Conservation (phyloP, 2,797 vertebrate species). For the Hippoglossus hippoglossus region DNA sequence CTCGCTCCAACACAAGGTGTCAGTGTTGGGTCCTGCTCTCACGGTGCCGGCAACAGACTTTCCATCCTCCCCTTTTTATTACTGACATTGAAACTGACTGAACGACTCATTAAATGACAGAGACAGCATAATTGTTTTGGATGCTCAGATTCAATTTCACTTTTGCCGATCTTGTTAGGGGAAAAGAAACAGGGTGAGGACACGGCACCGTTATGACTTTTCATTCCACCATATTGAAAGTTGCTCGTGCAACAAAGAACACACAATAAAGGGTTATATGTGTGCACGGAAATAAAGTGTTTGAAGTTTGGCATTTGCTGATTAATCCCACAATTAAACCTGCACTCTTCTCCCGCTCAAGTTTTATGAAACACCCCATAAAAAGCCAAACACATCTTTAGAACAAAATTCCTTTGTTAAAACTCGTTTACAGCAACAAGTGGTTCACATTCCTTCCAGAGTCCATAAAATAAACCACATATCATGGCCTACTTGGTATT, state of each 20-base stretch:
- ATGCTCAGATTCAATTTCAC: constrained; percentile 41
- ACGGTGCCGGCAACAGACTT: constrained; percentile 29
- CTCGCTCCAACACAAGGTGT: constrained; percentile 75
- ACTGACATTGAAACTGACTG: constrained; percentile 43
- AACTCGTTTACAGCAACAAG: constrained; percentile 64
- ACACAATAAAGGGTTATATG: constrained; percentile 49
- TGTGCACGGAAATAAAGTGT: constrained; percentile 46
- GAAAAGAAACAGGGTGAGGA: constrained; percentile 24
- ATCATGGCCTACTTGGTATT: constrained; percentile 55
- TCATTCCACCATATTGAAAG: constrained; percentile 46
- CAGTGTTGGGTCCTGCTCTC: constrained; percentile 72
- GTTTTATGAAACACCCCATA: constrained; percentile 79
- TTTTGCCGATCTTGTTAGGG: constrained; percentile 45
- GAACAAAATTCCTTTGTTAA: constrained; percentile 62
- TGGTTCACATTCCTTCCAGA: constrained; percentile 54
- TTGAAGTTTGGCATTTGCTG: constrained; percentile 66
- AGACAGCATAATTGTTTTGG: constrained; percentile 43
- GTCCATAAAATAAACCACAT: constrained; percentile 61
- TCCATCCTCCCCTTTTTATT: constrained; percentile 36
- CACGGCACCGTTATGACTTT: constrained; percentile 30
- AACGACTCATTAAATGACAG: constrained; percentile 41
- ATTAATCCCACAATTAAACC: constrained; percentile 70
- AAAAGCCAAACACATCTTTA: constrained; percentile 67
- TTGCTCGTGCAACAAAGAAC: constrained; percentile 50
- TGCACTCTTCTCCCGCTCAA: constrained; percentile 51